Conservation (phyloP, 2,113 vertebrate species). For the Gnathonemus echidnorhynchus region DNA sequence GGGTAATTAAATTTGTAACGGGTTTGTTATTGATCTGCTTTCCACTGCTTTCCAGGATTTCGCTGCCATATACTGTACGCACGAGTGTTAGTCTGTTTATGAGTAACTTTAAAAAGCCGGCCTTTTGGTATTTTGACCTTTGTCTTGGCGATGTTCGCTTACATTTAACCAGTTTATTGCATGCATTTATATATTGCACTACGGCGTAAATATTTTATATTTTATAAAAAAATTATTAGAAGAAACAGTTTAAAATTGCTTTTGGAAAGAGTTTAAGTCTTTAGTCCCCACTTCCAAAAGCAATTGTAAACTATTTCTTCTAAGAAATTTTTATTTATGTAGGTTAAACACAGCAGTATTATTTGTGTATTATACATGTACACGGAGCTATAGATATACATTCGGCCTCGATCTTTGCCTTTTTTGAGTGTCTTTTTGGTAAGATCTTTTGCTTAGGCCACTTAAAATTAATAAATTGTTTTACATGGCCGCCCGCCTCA, state of each 20-base stretch:
- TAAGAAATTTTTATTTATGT: not conserved
- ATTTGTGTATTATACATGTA: not conserved
- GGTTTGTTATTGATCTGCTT: not conserved
- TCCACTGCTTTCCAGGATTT: not conserved
- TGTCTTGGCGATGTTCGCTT: not conserved
- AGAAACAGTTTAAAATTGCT: no score
- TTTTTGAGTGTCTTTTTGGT: not conserved
- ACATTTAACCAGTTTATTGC: not conserved
- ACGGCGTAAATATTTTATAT: not conserved
- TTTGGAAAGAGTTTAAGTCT: no score
- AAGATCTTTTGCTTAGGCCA: not conserved
- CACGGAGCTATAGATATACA: not conserved
- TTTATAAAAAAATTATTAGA: no score
- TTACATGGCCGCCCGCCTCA: no score
- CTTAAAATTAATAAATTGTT: no score
- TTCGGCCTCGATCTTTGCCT: not conserved
- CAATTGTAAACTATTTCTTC: not conserved
- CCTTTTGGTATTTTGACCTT: slow-evolving; percentile 3
- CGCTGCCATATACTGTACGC: not conserved
- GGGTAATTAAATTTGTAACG: not conserved
- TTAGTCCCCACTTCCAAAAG: not conserved
- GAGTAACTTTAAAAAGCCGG: not conserved
- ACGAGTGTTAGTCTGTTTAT: not conserved
- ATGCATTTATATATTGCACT: not conserved
- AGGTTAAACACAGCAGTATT: not conserved